Conservation (phyloP, 1,140 invertebrate genomes). For the fruit fly (Drosophila melanogaster) region DNA sequence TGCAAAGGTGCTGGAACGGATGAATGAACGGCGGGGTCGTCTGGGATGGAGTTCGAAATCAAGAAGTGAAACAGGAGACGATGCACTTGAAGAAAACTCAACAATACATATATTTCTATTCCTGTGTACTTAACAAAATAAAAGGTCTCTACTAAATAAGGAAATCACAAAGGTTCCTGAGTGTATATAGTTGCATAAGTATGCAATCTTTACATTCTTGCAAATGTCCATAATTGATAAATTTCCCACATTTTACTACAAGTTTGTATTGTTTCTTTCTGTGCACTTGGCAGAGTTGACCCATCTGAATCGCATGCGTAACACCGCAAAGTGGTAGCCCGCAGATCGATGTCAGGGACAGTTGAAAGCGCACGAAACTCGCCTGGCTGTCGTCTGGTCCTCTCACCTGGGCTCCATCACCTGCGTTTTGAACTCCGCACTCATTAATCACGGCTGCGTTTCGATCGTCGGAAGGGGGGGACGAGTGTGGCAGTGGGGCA, state of each 20-base stretch:
- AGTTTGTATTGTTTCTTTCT: not conserved
- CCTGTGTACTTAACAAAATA: no score
- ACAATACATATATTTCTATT: not conserved
- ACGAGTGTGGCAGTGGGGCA: conserved; percentile 23
- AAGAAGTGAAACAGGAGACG: not conserved
- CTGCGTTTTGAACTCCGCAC: conserved; percentile 34
- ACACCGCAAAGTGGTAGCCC: conserved; percentile 22
- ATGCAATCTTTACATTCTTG: no score
- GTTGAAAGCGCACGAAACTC: conserved; percentile 39
- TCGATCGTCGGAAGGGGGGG: conserved; percentile 7
- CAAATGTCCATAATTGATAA: not conserved
- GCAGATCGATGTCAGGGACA: conserved; percentile 50
- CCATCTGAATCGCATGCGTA: conserved; percentile 16
- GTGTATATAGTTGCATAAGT: no score
- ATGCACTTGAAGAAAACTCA: not conserved
- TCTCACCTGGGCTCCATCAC: conserved; percentile 36
- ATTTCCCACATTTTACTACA: not conserved
- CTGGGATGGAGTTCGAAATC: not conserved
- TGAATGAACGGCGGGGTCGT: conserved; percentile 8
- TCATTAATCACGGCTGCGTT: conserved; percentile 35
- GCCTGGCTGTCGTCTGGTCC: conserved; percentile 14
- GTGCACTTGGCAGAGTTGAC: conserved; percentile 6
- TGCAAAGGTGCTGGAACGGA: conserved; percentile 41
- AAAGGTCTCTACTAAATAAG: no score
- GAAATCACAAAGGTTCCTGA: no score